These are phyloP conservation scores for Eurytoma adleriae DNA, from an alignment of 2,888 invertebrate genomes.

Conservation along the genomic window DNA sequence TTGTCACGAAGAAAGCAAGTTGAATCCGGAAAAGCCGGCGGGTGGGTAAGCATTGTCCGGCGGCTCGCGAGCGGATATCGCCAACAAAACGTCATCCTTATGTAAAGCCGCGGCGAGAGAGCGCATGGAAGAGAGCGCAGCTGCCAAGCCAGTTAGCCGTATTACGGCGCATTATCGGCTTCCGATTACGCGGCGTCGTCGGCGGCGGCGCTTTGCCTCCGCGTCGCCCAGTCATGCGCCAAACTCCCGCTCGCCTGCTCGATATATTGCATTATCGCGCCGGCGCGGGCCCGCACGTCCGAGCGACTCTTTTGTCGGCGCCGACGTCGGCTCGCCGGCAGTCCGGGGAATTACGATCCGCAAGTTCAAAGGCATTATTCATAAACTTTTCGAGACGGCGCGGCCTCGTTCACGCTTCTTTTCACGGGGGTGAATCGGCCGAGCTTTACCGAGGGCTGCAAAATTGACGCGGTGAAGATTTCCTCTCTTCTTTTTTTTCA, in stretches of 20 bases:
- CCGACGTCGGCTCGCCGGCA: background rate
- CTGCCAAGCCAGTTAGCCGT: slow-evolving; percentile 57
- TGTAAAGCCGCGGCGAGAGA: background rate
- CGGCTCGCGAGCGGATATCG: background rate
- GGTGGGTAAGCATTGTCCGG: background rate
- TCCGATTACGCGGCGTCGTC: slow-evolving; percentile 61
- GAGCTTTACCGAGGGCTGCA: too few species aligned
- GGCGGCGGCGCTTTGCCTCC: slow-evolving; percentile 46
- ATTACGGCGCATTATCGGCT: slow-evolving; percentile 64
- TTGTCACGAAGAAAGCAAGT: background rate
- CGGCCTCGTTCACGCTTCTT: background rate
- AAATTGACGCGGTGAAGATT: too few species aligned
- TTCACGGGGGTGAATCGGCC: too few species aligned
- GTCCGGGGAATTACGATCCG: background rate
- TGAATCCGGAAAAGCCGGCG: background rate
- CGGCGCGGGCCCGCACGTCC: slow-evolving; percentile 12
- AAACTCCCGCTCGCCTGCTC: slow-evolving; percentile 29
- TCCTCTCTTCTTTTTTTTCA: too few species aligned
- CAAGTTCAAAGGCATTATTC: slow-evolving; percentile 45
- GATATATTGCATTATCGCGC: slow-evolving; percentile 41
- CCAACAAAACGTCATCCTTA: slow-evolving; percentile 14
- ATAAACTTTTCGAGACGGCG: background rate
- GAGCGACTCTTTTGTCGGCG: slow-evolving; percentile 37
- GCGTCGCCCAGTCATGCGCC: slow-evolving; percentile 57
- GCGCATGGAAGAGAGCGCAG: slow-evolving; percentile 27